Percentiles rank a stretch among this genome's conserved stretches.
Evolutionary conservation across 2,113 vertebrate species (phyloP).

Genomic region (Ptychochromis oligacanthus): DNA sequence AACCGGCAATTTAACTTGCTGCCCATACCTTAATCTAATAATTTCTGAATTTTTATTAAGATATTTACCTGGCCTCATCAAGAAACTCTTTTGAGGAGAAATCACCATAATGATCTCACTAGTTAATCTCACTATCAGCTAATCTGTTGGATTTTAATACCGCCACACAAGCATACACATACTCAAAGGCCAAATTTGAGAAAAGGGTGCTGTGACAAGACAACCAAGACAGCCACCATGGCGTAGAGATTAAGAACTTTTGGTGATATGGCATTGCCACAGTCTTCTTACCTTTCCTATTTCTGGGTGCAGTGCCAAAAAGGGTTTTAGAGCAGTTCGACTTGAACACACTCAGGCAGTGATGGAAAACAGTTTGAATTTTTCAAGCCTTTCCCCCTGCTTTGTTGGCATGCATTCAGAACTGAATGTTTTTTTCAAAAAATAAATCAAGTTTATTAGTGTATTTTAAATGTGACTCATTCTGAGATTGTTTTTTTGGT

Average conservation of each 20-base stretch:
- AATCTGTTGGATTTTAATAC: constrained; percentile 53
- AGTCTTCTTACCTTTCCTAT: not conserved
- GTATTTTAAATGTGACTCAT: not conserved
- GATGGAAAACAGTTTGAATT: not conserved
- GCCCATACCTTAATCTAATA: not conserved
- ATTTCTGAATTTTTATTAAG: not conserved
- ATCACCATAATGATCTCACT: constrained; percentile 61
- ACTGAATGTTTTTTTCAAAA: not conserved
- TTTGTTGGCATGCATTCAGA: not conserved
- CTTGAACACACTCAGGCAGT: not conserved
- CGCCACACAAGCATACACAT: not conserved
- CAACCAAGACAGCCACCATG: constrained; percentile 51
- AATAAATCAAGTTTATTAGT: not conserved
- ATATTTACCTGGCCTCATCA: not conserved
- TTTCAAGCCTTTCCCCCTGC: not conserved
- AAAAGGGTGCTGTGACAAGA: constrained; percentile 69
- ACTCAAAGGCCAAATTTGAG: not conserved
- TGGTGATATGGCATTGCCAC: not conserved
- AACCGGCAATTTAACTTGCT: not conserved
- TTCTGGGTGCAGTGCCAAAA: not conserved
- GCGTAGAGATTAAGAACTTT: constrained; percentile 7
- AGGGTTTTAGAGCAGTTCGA: constrained; percentile 1
- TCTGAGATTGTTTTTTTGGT: not conserved
- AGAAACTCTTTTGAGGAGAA: constrained; percentile 42
- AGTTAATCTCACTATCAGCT: constrained; percentile 24